phyloP scores from a whole-genome alignment of 2,888 invertebrate genomes.

The Hymenopus coronatus region DNA sequence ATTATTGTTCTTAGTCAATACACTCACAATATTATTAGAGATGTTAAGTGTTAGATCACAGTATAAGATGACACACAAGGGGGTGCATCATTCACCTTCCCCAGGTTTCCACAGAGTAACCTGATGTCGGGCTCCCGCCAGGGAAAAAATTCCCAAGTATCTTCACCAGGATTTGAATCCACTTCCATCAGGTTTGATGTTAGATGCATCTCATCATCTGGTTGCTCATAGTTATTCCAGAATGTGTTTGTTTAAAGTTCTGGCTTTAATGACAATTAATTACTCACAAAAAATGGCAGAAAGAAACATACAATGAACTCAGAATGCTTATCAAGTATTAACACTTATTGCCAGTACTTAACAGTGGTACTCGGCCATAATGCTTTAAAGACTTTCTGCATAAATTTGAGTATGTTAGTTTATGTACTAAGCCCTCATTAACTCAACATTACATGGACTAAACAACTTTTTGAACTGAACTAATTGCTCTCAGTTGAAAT shows the following conservation, averaged over 20 bases:
- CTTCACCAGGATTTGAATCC: conserved; percentile 5
- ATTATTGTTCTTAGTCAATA: neutral
- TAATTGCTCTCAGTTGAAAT: too few species aligned
- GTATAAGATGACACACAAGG: neutral
- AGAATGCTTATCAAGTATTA: neutral
- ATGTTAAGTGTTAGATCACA: neutral
- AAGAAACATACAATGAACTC: too few species aligned
- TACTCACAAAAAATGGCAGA: neutral
- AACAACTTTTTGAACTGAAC: too few species aligned
- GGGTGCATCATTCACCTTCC: conserved; percentile 1
- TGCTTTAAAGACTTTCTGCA: neutral
- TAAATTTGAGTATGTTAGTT: neutral
- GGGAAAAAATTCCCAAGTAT: conserved; percentile 10
- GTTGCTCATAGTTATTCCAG: neutral
- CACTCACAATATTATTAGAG: neutral
- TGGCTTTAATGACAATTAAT: neutral
- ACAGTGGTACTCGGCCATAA: neutral
- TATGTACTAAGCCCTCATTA: neutral
- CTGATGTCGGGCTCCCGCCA: neutral
- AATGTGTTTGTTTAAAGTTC: neutral
- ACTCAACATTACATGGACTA: too few species aligned
- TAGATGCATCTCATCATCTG: neutral
- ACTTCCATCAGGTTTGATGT: conserved; percentile 3
- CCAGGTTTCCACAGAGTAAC: conserved; percentile 8
- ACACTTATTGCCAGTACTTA: neutral